Evolutionary conservation across 2,888 invertebrate genomes (phyloP), one percentile per base, ranked within the genome.

Genomic region (Pachymerium ferrugineum): DNA sequence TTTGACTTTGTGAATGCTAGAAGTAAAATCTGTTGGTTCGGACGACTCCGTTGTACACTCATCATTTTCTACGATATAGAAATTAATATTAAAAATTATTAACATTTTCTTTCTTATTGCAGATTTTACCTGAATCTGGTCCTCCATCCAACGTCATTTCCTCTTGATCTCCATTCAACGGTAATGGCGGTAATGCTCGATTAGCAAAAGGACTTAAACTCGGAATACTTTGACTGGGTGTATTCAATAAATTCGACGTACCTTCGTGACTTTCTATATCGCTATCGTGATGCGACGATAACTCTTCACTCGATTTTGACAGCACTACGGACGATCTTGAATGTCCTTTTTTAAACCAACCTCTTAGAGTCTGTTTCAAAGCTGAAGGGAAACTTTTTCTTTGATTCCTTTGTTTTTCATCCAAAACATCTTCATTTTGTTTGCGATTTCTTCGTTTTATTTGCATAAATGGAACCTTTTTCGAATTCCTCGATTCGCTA

Each of bases 1-100:
- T 87, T 94, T 94, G 73, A 95, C 94, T 86, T 91, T 92, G 82
- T 94, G 92, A 80, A 95, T 93, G 78, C 93, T 94, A 30, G 92
- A 90, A 47, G 94, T 92, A 83, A 94, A 94, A 83, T 94, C 94
- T 69, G 62, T 19, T 10, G 73, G 31, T 38, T 73, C 47, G 8
- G 31, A 70, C 3, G 31, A 33, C 19, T 19, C 1, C 33, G 16
- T 25, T 29, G 31, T 33, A 25, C 19, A 12, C 22, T 47, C 47
- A 6, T 47, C 47, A 19, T 47, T 47, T 19, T 47, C 47, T 42
- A 3, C 5, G 16, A 42, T n/a, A 33, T 33, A 8, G 33, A 33
- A 33, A 8, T 33, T 33, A 35, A 35, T 35, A 35, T 12, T 35
- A 12, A 35, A 35, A 35, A 35, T 12, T 35, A 35, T 35, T 12